A percentile compares a stretch with the other conserved stretches of the same genome.
These are phyloP conservation scores for Deilephila elpenor DNA, from an alignment of 2,888 invertebrate genomes.

Conservation along the genomic window DNA sequence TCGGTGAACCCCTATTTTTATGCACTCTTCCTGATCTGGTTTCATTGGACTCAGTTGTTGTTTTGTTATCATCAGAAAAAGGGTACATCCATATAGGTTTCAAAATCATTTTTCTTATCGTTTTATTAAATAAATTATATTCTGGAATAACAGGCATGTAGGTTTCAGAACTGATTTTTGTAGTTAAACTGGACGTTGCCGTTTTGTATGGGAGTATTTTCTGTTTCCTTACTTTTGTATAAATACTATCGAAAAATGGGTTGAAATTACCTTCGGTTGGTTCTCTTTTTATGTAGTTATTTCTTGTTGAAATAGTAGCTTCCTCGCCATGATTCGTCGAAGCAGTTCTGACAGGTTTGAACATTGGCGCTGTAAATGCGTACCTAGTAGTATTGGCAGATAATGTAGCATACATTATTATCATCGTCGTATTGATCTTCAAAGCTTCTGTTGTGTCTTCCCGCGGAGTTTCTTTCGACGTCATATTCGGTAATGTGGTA, in stretches of 20 bases:
- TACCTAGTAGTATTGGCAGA: neutral
- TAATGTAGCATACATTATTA: too few species aligned
- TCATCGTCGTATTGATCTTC: neutral
- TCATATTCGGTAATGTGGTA: neutral
- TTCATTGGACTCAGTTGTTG: neutral
- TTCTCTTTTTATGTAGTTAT: neutral
- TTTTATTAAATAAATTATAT: neutral
- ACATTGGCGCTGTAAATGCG: too few species aligned
- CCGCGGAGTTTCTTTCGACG: neutral
- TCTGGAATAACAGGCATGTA: neutral
- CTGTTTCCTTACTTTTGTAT: neutral
- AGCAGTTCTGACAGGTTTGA: neutral
- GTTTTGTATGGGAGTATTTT: neutral
- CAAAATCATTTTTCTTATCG: conserved; percentile 1
- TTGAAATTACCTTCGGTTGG: neutral
- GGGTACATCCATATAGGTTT: conserved; percentile 10
- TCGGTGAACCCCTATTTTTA: neutral
- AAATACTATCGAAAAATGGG: neutral
- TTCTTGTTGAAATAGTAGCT: neutral
- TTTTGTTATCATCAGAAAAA: neutral
- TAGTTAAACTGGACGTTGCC: neutral
- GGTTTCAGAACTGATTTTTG: neutral
- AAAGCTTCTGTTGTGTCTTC: neutral
- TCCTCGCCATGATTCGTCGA: neutral
- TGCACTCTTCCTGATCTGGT: neutral